Conservation (phyloP, 2,797 vertebrate species). For the Calcarius lapponicus region DNA sequence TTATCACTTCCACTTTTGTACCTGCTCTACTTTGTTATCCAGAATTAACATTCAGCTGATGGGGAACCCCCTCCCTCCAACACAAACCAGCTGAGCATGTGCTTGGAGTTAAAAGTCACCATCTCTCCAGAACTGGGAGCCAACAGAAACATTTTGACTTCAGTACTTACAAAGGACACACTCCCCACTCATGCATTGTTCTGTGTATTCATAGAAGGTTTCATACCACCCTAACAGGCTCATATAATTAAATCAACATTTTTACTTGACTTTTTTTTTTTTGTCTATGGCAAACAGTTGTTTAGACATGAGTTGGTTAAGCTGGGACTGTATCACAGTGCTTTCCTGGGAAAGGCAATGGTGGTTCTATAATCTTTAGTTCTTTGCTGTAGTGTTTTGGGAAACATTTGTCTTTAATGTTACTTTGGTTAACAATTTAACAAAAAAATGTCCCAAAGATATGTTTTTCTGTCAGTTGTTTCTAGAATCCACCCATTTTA, state of each 20-base stretch:
- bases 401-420: not conserved
- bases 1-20: not conserved
- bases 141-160: conserved; percentile 36
- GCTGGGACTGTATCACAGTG: not conserved
- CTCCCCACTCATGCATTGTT: not conserved
- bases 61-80: not conserved
- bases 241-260: conserved; percentile 13
- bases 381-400: not conserved
- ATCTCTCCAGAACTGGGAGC: not conserved
- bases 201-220: conserved; percentile 12
- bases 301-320: not conserved
- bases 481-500: not conserved
- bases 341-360: not conserved
- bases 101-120: conserved; percentile 24
- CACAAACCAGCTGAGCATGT: not conserved
- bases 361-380: not conserved
- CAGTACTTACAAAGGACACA: not conserved
- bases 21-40: not conserved
- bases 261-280: not conserved
- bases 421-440: not conserved
- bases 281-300: not conserved
- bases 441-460: not conserved
- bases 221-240: not conserved
- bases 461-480: not conserved
- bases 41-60: not conserved